These are phyloP conservation scores for Protonibea diacanthus DNA, from an alignment of 2,797 vertebrate species.

Conservation along the genomic window DNA sequence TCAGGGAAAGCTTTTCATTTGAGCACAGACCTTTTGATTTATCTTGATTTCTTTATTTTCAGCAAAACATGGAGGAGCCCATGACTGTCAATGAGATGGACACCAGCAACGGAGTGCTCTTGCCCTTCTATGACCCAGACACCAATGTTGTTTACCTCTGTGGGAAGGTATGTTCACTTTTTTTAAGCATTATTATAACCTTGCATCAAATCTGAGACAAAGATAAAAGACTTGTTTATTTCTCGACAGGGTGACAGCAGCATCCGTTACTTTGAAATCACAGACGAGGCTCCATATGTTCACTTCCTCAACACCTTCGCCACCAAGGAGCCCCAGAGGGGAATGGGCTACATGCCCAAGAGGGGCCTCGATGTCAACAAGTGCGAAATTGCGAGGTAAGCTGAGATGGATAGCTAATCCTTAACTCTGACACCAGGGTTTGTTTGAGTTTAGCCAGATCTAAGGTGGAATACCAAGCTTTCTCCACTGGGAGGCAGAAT, in stretches of 20 bases:
- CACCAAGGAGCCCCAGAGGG: conserved; percentile 97
- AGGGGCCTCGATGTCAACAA: conserved; percentile 98
- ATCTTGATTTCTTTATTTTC: conserved; percentile 9
- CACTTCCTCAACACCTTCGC: conserved; percentile 97
- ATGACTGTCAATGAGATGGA: conserved; percentile 96
- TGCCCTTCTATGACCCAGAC: conserved; percentile 97
- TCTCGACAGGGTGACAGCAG: conserved; percentile 93
- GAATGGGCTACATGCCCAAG: conserved; percentile 99
- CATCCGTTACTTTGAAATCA: conserved; percentile 99
- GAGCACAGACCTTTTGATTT: background rate
- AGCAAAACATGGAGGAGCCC: conserved; percentile 95
- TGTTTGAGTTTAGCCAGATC: background rate
- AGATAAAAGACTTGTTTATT: conserved; percentile 16
- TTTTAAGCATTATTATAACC: background rate
- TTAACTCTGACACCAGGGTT: background rate
- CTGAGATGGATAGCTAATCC: background rate
- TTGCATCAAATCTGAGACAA: background rate
- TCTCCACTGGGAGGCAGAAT: conserved; percentile 74
- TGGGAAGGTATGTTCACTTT: conserved; percentile 88
- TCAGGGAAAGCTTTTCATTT: conserved; percentile 4
- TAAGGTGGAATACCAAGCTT: background rate
- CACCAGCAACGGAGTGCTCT: conserved; percentile 95
- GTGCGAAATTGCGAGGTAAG: conserved; percentile 97
- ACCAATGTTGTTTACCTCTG: conserved; percentile 96
- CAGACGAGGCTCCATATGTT: conserved; percentile 94